A percentile compares a stretch with the other conserved stretches of the same genome.
Evolutionary conservation across 2,113 vertebrate genomes (phyloP).

Genomic region (Catharus bicknelli): DNA sequence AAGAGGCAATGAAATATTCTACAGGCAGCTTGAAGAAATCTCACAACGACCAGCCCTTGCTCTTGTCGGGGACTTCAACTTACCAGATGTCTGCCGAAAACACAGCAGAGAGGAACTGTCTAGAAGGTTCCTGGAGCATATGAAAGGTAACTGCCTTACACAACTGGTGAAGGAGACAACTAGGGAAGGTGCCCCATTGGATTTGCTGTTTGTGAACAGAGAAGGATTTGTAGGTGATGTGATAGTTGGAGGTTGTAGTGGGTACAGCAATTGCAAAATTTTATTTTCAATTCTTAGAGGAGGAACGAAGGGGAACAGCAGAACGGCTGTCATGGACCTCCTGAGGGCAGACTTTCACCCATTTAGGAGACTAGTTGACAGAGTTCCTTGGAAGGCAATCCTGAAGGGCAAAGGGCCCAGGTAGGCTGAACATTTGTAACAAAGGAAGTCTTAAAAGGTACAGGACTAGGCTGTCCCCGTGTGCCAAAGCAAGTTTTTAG

Average conservation of each 20-base stretch:
- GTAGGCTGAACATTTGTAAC: background rate
- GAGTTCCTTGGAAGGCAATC: background rate
- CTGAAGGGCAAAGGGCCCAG: background rate
- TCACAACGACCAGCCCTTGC: background rate
- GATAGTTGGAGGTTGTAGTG: background rate
- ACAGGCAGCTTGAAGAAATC: background rate
- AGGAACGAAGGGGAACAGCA: background rate
- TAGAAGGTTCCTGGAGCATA: background rate
- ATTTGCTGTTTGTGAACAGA: background rate
- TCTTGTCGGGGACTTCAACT: background rate
- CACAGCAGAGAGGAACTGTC: background rate
- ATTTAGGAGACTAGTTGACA: background rate
- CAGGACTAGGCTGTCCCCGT: rapidly evolving
- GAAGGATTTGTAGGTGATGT: background rate
- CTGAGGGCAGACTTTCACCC: background rate
- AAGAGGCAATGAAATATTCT: background rate
- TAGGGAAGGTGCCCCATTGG: background rate
- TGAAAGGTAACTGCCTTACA: background rate
- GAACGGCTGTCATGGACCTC: background rate
- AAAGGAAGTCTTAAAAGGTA: background rate
- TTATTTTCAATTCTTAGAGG: background rate
- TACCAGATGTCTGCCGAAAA: background rate
- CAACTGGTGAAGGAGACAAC: background rate
- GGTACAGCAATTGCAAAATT: rapidly evolving
- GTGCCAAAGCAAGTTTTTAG: background rate